A percentile compares a stretch with the other conserved stretches of the same genome.
These are phyloP conservation scores for Asarcornis scutulata DNA, from an alignment of 2,113 vertebrate genomes.

Conservation along the genomic window DNA sequence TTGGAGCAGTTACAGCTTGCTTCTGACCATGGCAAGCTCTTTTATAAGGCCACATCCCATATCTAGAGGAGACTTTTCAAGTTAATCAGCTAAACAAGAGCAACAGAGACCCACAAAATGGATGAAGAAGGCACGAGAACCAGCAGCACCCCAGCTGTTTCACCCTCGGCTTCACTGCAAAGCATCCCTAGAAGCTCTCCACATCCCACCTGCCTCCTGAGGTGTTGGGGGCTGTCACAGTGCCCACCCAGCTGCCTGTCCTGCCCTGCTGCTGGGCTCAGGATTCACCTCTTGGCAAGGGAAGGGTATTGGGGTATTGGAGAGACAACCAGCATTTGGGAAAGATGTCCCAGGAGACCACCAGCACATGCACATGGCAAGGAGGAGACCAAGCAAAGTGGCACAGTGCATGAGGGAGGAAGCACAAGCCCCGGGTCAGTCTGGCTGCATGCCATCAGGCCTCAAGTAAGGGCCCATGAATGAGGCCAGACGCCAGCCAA, in stretches of 20 bases:
- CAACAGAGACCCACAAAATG: background rate
- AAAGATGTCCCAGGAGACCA: background rate
- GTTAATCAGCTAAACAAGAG: background rate
- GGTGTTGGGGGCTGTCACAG: background rate
- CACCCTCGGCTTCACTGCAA: background rate
- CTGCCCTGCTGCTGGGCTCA: background rate
- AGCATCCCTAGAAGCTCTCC: rapidly evolving
- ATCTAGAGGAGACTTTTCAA: background rate
- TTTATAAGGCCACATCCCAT: background rate
- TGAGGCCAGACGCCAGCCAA: background rate
- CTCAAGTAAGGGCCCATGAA: background rate
- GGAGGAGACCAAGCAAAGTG: background rate
- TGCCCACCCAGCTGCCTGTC: background rate
- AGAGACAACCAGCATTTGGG: background rate
- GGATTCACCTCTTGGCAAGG: background rate
- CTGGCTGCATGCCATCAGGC: background rate
- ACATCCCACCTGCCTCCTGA: background rate
- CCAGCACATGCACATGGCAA: background rate
- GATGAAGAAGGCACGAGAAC: background rate
- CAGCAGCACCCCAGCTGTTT: rapidly evolving
- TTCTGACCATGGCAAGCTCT: rapidly evolving
- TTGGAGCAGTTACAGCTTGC: background rate
- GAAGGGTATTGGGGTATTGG: too few relatives aligned
- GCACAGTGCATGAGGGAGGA: background rate
- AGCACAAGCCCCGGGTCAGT: background rate